phyloP scores from a whole-genome alignment of 2,888 invertebrate genomes.

The Andricus quercusramuli region DNA sequence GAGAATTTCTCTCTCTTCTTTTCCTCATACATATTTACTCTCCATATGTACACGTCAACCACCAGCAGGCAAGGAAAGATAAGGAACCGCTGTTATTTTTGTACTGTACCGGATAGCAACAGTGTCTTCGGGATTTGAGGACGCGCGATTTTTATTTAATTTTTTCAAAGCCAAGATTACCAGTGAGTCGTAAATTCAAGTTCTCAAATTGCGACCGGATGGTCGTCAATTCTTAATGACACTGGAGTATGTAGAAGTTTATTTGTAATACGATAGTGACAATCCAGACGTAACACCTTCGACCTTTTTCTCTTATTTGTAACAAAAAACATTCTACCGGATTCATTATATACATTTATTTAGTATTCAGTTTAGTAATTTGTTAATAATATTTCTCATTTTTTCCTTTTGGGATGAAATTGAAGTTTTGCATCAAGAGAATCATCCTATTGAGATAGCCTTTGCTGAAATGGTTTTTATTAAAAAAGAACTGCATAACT shows the following conservation, averaged over 20 bases:
- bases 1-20: not conserved
- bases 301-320: too few relatives aligned
- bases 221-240: not conserved
- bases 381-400: too few relatives aligned
- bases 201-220: not conserved
- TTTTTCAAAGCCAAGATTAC: not conserved
- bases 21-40: conserved; percentile 11
- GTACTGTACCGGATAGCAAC: conserved; percentile 72
- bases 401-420: too few relatives aligned
- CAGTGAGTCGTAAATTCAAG: not conserved
- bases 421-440: too few relatives aligned
- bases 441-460: too few relatives aligned
- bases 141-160: conserved; percentile 5
- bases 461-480: too few relatives aligned
- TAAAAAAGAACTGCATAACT: too few relatives aligned
- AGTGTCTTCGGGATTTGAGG: conserved; percentile 57
- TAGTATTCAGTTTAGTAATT: too few relatives aligned
- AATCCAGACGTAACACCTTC: too few relatives aligned
- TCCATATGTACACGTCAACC: conserved; percentile 43
- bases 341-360: too few relatives aligned
- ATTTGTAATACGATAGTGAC: not conserved
- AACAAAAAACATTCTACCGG: too few relatives aligned
- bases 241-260: not conserved
- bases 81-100: conserved; percentile 70
- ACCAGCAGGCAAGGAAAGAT: conserved; percentile 63